Conservation (phyloP, 1,140 invertebrate genomes). For the Leptonema lineaticorne region DNA sequence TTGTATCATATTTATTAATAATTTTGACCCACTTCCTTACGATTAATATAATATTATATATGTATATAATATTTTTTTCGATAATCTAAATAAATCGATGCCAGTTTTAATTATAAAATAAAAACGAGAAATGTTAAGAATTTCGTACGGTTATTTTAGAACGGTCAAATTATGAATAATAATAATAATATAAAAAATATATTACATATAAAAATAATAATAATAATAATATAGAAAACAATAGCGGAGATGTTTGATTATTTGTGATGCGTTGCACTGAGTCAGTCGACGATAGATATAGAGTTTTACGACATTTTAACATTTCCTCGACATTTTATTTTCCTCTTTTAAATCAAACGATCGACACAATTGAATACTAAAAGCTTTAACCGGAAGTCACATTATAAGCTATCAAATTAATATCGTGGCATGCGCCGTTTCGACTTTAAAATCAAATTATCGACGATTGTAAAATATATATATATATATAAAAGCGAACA, state of each 20-base stretch:
- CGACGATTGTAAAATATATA: too few relatives aligned
- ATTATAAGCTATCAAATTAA: constrained; percentile 5
- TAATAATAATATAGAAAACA: too few relatives aligned
- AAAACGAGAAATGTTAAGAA: neutral
- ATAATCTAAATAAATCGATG: neutral
- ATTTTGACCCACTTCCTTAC: neutral
- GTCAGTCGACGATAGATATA: neutral
- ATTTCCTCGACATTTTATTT: neutral
- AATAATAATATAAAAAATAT: too few relatives aligned
- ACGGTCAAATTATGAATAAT: too few relatives aligned
- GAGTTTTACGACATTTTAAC: neutral
- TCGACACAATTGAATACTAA: constrained; percentile 3
- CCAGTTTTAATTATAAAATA: neutral
- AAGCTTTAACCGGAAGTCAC: neutral
- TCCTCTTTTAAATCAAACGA: neutral
- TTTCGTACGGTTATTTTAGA: neutral
- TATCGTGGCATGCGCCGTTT: neutral
- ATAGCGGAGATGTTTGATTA: neutral
- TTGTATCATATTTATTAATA: too few relatives aligned
- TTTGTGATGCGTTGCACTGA: neutral
- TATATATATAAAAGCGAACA: neutral
- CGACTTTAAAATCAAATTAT: neutral
- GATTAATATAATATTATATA: too few relatives aligned
- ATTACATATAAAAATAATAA: too few relatives aligned
- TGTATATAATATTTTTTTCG: too few relatives aligned